These are phyloP conservation scores for Chaetodon trifasciatus DNA, from an alignment of 2,797 vertebrate genomes.

Conservation along the genomic window DNA sequence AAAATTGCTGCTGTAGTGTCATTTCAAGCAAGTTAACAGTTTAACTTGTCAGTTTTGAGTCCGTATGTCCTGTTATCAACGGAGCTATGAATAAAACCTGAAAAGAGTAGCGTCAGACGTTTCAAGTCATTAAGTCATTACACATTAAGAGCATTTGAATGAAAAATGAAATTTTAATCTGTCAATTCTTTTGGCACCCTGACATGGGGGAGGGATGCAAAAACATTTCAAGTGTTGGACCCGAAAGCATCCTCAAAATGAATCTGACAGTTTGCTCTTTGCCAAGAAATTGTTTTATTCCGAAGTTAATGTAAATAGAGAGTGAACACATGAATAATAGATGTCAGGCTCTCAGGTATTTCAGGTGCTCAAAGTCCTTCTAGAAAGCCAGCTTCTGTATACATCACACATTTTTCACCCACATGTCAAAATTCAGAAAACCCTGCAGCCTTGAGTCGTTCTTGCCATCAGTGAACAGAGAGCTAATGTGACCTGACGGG, in stretches of 20 bases:
- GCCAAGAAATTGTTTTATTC: neutral
- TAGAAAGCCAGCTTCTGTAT: conserved; percentile 4
- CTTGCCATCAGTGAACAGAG: conserved; percentile 66
- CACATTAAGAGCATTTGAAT: conserved; percentile 37
- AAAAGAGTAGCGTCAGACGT: conserved; percentile 11
- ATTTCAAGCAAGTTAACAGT: conserved; percentile 1
- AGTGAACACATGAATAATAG: neutral
- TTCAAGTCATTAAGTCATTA: conserved; percentile 41
- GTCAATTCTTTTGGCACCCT: conserved; percentile 27
- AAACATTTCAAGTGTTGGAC: conserved; percentile 23
- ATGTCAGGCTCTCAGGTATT: neutral
- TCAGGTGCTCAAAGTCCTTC: neutral
- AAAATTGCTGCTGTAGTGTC: neutral
- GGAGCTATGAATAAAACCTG: neutral
- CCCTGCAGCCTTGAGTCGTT: conserved; percentile 74
- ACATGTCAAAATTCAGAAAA: conserved; percentile 56
- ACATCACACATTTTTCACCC: conserved; percentile 44
- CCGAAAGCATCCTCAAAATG: conserved; percentile 30
- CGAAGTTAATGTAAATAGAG: neutral
- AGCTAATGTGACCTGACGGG: conserved; percentile 78
- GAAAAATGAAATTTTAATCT: conserved; percentile 40
- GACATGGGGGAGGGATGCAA: conserved; percentile 4
- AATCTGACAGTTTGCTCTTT: conserved; percentile 21
- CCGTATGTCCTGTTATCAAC: neutral
- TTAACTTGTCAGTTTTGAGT: conserved; percentile 1